Conservation (phyloP, 2,113 vertebrate species). For the Bujurquina vittata region DNA sequence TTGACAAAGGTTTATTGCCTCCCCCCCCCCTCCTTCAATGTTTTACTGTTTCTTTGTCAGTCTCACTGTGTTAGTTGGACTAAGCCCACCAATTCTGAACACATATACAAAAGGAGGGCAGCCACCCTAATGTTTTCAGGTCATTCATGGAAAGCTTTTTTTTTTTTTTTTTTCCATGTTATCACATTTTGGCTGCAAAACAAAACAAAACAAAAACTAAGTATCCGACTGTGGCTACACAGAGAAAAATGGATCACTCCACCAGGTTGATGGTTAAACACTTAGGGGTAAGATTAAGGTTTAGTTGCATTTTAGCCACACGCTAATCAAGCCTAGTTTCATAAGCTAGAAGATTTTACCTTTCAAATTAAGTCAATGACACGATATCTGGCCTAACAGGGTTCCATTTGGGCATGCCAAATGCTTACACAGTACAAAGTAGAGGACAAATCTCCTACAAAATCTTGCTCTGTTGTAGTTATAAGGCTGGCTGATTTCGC, state of each 20-base stretch:
- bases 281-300: neutral
- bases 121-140: neutral
- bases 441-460: neutral
- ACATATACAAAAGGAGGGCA: slow-evolving; percentile 2
- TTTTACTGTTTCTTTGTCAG: neutral
- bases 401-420: neutral
- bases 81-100: slow-evolving; percentile 1
- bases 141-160: neutral
- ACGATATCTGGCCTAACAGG: neutral
- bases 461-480: neutral
- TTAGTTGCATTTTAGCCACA: neutral
- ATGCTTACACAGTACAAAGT: neutral
- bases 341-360: neutral
- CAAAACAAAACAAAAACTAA: neutral
- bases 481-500: neutral
- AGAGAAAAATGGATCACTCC: neutral
- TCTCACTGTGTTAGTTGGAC: neutral
- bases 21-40: neutral
- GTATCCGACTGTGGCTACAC: neutral
- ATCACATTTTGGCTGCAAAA: neutral
- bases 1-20: slow-evolving; percentile 9
- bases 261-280: neutral
- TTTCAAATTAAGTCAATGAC: neutral
- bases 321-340: neutral
- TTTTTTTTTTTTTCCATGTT: no score